A percentile compares a stretch with the other conserved stretches of the same genome.
These are phyloP conservation scores for Cygnus atratus DNA, from an alignment of 2,113 vertebrate species.

Conservation along the genomic window DNA sequence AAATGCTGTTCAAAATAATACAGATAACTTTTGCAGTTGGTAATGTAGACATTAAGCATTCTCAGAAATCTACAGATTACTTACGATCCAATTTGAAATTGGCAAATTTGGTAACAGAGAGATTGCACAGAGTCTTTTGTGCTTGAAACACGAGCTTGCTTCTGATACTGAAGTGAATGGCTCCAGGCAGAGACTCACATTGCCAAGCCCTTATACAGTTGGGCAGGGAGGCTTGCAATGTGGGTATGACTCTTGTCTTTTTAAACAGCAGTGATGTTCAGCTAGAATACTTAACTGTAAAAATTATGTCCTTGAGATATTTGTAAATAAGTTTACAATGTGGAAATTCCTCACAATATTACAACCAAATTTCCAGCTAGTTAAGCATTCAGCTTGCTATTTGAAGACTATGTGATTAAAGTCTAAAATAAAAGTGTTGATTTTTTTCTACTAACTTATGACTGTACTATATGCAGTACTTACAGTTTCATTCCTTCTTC, in stretches of 20 bases:
- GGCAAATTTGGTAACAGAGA: neutral
- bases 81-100: neutral
- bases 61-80: neutral
- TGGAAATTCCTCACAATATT: neutral
- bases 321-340: neutral
- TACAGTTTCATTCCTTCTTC: neutral
- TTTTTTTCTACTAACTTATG: neutral
- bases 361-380: neutral
- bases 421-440: neutral
- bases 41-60: neutral
- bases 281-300: neutral
- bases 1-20: neutral
- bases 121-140: neutral
- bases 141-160: neutral
- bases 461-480: neutral
- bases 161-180: neutral
- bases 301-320: neutral
- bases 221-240: neutral
- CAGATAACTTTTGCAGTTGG: neutral
- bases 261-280: neutral
- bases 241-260: neutral
- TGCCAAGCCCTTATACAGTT: fast-evolving
- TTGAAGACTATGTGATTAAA: neutral
- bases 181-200: neutral
- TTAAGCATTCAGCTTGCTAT: neutral